phyloP scores from a whole-genome alignment of 2,797 vertebrate genomes.

The Ceryle rudis region DNA sequence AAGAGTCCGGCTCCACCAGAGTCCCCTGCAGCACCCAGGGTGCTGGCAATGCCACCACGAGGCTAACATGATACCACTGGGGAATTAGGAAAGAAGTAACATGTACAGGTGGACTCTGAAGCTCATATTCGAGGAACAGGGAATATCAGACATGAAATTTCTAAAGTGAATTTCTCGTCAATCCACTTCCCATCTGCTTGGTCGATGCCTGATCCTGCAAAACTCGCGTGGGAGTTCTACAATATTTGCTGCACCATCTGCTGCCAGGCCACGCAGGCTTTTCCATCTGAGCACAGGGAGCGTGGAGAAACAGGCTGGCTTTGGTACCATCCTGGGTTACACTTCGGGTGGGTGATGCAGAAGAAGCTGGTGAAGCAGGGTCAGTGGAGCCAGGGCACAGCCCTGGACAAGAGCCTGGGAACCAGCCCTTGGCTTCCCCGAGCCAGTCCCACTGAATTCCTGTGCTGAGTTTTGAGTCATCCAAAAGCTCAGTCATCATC shows the following conservation, averaged over 20 bases:
- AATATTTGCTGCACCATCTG: background rate
- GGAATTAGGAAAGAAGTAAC: fast-evolving
- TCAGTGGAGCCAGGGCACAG: fast-evolving
- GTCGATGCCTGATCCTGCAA: fast-evolving
- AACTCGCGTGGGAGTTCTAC: background rate
- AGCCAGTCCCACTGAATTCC: background rate
- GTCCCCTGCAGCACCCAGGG: fast-evolving
- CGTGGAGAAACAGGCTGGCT: fast-evolving
- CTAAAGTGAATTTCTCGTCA: fast-evolving
- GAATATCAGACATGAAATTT: fast-evolving
- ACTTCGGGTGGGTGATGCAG: background rate
- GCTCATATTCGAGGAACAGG: fast-evolving
- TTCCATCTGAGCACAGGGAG: fast-evolving
- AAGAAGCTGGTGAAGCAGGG: background rate
- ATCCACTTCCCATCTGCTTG: background rate
- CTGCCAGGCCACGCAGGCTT: background rate
- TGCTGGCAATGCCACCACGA: fast-evolving
- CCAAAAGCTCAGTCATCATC: background rate
- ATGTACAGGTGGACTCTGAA: fast-evolving
- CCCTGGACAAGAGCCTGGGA: background rate
- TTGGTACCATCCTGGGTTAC: fast-evolving
- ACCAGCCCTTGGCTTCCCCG: background rate
- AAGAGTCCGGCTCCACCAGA: fast-evolving
- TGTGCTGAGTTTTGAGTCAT: background rate
- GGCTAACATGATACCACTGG: no score